Evolutionary conservation across 2,888 invertebrate genomes (phyloP).

Genomic region (Rhingia rostrata): DNA sequence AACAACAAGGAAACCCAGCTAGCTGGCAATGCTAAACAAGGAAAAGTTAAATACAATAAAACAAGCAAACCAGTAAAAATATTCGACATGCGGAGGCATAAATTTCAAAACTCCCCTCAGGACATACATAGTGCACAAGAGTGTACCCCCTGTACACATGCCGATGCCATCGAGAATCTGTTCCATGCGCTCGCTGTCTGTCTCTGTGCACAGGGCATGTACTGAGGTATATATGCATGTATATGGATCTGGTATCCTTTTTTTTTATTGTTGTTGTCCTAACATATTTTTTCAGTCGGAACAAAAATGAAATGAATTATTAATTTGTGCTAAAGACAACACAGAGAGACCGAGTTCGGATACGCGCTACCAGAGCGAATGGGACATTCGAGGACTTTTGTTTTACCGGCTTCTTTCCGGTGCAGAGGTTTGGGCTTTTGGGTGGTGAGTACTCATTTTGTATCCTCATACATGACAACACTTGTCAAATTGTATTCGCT

Average conservation of each 20-base stretch:
- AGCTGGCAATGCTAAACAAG: slow-evolving; percentile 32
- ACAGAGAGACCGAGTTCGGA: slow-evolving; percentile 31
- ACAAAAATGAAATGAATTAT: slow-evolving; percentile 73
- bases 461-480: slow-evolving; percentile 69
- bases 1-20: slow-evolving; percentile 15
- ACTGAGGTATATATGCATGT: slow-evolving; percentile 14
- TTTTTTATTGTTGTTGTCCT: slow-evolving; percentile 52
- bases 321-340: slow-evolving; percentile 71
- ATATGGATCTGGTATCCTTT: background rate
- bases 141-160: slow-evolving; percentile 17
- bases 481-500: slow-evolving; percentile 73
- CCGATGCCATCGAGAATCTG: background rate
- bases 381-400: slow-evolving; percentile 23
- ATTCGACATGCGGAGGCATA: slow-evolving; percentile 73
- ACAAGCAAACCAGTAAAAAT: slow-evolving; percentile 69
- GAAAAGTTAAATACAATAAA: slow-evolving; percentile 63
- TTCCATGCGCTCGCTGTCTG: slow-evolving; percentile 7
- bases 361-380: slow-evolving; percentile 3
- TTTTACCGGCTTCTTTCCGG: slow-evolving; percentile 33
- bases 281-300: slow-evolving; percentile 67
- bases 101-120: slow-evolving; percentile 70
- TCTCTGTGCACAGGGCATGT: slow-evolving; percentile 19
- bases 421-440: slow-evolving; percentile 5
- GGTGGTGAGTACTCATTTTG: slow-evolving; percentile 23
- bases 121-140: slow-evolving; percentile 36